Conservation (phyloP, 2,113 vertebrate genomes). For the Rhea pennata region DNA sequence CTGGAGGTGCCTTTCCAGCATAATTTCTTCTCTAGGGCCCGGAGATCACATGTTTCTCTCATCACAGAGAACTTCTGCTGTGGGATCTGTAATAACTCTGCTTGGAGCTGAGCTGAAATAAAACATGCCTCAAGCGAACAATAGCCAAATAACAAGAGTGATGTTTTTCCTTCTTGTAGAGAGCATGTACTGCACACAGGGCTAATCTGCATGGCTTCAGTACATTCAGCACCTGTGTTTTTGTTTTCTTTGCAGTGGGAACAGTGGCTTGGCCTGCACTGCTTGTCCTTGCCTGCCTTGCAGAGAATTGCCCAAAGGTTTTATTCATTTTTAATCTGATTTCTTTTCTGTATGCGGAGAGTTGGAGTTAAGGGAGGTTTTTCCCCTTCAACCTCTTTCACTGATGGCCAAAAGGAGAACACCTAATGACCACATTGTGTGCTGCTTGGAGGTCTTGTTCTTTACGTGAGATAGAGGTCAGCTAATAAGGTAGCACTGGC, state of each 20-base stretch:
- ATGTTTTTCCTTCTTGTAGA: conserved; percentile 64
- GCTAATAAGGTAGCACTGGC: not conserved
- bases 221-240: conserved; percentile 77
- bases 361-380: not conserved
- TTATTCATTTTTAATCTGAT: conserved; percentile 3
- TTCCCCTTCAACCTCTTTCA: not conserved
- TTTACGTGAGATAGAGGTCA: not conserved
- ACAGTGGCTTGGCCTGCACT: conserved; percentile 65
- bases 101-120: conserved; percentile 24
- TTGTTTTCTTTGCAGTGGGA: conserved; percentile 75
- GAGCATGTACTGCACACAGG: conserved; percentile 42
- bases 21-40: conserved; percentile 8
- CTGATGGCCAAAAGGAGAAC: not conserved
- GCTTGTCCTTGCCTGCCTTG: conserved; percentile 69
- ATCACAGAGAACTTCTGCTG: conserved; percentile 15
- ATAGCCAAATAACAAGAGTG: conserved; percentile 29
- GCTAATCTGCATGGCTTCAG: conserved; percentile 55
- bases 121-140: conserved; percentile 47
- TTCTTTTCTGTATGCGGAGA: not conserved
- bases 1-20: conserved; percentile 24
- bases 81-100: not conserved
- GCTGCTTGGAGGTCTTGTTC: not conserved
- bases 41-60: conserved; percentile 17
- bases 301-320: conserved; percentile 25
- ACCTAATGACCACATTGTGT: not conserved